Evolutionary conservation across 2,888 invertebrate species (phyloP).

Genomic region (Scaptomyza flava): DNA sequence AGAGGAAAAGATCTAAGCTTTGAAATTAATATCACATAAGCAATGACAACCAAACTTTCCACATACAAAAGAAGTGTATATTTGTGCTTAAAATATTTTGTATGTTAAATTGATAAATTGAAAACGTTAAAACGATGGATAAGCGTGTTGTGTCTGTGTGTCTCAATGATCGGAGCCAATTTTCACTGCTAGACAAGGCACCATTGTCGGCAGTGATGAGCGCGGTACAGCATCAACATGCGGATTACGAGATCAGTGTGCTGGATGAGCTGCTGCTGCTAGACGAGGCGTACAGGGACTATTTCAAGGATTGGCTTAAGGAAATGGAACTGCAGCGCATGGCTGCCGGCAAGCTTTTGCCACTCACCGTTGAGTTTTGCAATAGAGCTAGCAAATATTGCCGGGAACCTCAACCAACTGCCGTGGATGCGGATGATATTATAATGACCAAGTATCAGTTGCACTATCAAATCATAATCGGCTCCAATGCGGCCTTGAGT

Average conservation of each 20-base stretch:
- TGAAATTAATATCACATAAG: too few relatives aligned
- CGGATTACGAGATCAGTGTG: conserved; percentile 27
- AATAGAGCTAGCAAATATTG: conserved; percentile 47
- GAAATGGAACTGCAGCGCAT: conserved; percentile 70
- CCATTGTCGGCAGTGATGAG: background rate
- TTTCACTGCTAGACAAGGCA: background rate
- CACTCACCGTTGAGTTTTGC: conserved; percentile 64
- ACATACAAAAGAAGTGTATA: too few relatives aligned
- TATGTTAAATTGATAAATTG: background rate
- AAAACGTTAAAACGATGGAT: background rate
- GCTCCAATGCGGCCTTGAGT: conserved; percentile 48
- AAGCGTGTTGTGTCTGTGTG: background rate
- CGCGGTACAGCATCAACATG: conserved; percentile 5
- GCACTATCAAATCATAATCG: conserved; percentile 57
- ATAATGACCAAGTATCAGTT: conserved; percentile 63
- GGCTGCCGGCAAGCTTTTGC: conserved; percentile 59
- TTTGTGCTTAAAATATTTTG: background rate
- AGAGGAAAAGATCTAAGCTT: too few relatives aligned
- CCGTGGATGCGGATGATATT: conserved; percentile 53
- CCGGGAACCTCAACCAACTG: conserved; percentile 51
- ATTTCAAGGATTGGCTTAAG: conserved; percentile 42
- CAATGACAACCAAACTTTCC: too few relatives aligned
- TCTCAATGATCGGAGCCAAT: background rate
- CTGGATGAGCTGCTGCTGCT: conserved; percentile 51
- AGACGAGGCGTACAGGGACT: conserved; percentile 59